These are phyloP conservation scores for Callyntrura sp. DNA, from an alignment of 2,888 invertebrate species.

Conservation along the genomic window DNA sequence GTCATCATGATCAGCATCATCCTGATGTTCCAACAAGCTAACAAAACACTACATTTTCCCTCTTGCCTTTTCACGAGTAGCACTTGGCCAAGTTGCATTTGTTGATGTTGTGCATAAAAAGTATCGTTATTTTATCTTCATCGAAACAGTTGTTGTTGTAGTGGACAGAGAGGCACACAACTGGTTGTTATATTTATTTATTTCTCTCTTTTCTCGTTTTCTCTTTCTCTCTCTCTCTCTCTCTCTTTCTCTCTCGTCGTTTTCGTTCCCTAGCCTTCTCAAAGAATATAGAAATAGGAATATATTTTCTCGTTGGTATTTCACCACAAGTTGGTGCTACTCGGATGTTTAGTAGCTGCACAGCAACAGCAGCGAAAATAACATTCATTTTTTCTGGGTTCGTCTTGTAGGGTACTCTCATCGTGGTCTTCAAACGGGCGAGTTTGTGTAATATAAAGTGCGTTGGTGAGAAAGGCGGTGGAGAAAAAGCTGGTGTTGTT, in stretches of 20 bases:
- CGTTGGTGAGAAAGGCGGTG: background rate
- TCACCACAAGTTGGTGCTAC: too few species aligned
- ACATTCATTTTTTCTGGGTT: background rate
- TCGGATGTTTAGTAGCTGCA: background rate
- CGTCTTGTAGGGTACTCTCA: background rate
- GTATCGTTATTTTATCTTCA: background rate
- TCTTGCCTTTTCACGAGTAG: conserved; percentile 2
- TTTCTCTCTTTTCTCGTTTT: too few species aligned
- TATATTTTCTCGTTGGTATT: too few species aligned
- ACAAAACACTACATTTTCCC: conserved; percentile 24
- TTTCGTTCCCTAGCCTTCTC: background rate
- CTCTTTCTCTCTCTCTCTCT: background rate
- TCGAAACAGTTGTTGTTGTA: background rate
- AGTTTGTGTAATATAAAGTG: conserved; percentile 6
- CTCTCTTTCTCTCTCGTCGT: background rate
- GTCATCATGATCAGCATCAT: background rate
- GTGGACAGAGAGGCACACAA: conserved; percentile 7
- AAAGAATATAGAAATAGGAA: background rate
- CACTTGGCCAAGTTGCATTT: background rate
- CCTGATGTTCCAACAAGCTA: background rate
- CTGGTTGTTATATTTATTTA: background rate
- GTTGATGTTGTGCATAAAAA: background rate
- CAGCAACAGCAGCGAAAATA: background rate
- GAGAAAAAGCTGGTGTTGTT: background rate
- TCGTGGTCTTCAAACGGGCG: background rate